Evolutionary conservation across 2,113 vertebrate genomes (phyloP), one percentile per base, ranked within the genome.

Genomic region (Leptodactylus fuscus): DNA sequence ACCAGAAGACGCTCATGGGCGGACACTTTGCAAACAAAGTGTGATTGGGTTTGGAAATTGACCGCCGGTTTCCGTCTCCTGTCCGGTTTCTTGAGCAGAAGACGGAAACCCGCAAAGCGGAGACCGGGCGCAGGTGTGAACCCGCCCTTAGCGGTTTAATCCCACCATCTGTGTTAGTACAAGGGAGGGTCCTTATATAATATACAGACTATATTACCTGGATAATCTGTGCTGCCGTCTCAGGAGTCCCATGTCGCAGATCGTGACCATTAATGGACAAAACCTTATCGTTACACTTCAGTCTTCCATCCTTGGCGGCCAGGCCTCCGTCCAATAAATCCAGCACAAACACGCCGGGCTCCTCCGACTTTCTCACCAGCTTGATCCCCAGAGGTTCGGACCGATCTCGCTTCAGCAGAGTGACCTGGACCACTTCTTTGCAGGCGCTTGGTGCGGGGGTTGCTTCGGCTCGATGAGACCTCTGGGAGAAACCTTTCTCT

Each of bases 171-270:
- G n/a, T n/a, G n/a, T n/a, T n/a, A n/a, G n/a, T n/a, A n/a, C n/a
- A n/a, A n/a, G n/a, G n/a, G n/a, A n/a, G n/a, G n/a, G n/a, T n/a
- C n/a, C n/a, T n/a, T n/a, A n/a, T n/a, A n/a, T n/a, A n/a, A n/a
- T n/a, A n/a, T n/a, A n/a, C n/a, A n/a, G n/a, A n/a, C n/a, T 3
- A 0, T 8, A 27, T 88, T 92, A 97, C 97, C 97, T 97, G 97
- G 89, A 98, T 98, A 82, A 98, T 97, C 89, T 97, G 96, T 2
- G 97, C 97, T 3, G 97, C 97, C 1, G 95, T 95, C 91, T 98
- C 97, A 0, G 97, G 97, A 2, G 96, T 97, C 22, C 97, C 97
- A 69, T 97, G 96, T 70, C 95, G 94, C 87, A 98, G 91, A 92
- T 98, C 96, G 1, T 97, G 96, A 5, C 97, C 96, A 0, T 98